Conservation (phyloP, 2,797 vertebrate genomes). For the Cichlasoma orientale region DNA sequence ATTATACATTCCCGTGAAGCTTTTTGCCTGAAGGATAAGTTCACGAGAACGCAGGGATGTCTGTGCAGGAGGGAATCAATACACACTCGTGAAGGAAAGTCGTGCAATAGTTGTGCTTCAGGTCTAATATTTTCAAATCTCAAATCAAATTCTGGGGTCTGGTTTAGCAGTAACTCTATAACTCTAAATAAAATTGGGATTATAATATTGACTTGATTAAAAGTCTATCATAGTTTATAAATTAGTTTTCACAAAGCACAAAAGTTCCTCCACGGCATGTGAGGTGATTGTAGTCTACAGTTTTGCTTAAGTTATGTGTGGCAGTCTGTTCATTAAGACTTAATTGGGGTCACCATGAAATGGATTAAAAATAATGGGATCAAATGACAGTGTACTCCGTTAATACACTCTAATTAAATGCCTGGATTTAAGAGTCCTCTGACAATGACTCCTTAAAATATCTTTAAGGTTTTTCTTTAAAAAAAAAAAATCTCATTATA, state of each 20-base stretch:
- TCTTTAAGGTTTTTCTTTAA: background rate
- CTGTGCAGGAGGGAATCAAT: slow-evolving; percentile 43
- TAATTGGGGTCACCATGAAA: slow-evolving; percentile 49
- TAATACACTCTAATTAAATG: slow-evolving; percentile 8
- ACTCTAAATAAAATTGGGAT: background rate
- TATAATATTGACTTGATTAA: background rate
- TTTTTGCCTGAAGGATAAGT: slow-evolving; percentile 36
- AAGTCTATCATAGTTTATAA: background rate
- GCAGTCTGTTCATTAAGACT: background rate
- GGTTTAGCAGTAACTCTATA: background rate
- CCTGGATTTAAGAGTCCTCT: background rate
- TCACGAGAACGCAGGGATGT: slow-evolving; percentile 28
- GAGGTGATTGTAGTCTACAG: background rate
- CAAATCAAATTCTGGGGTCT: background rate
- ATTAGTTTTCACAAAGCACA: background rate
- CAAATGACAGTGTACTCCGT: slow-evolving; percentile 15
- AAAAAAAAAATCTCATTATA: background rate
- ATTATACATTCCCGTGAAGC: slow-evolving; percentile 38
- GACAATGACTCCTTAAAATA: background rate
- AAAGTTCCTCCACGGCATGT: background rate
- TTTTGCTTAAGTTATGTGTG: background rate
- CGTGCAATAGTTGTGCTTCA: slow-evolving; percentile 2
- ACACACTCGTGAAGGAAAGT: background rate
- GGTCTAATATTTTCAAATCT: background rate
- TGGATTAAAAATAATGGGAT: slow-evolving; percentile 29